Evolutionary conservation across 2,797 vertebrate species (phyloP), one percentile per base, ranked within the genome.

Genomic region (Synaphobranchus kaupii): DNA sequence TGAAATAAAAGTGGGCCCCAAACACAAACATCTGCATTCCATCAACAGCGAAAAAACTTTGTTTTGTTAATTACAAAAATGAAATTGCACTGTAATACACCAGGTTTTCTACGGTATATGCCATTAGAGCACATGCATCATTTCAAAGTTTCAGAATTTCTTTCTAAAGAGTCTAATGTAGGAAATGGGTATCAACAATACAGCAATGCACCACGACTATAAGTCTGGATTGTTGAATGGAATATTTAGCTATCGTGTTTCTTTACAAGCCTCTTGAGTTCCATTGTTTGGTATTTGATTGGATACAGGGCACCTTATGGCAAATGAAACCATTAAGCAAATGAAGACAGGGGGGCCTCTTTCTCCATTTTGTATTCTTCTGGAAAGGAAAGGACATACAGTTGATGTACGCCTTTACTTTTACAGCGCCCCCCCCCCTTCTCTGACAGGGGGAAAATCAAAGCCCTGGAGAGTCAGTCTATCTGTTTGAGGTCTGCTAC

Each of bases 381-480:
- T 7, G 66, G 0, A 20, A 25, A 56, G 54, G 39, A 39, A 39
- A 76, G 86, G 28, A 34, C 28, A 34, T 20, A 60, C 58, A 56
- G 66, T 58, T 52, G 60, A 31, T 83, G 39, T 34, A 83, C n/a
- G 12, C 54, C 22, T 50, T 48, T n/a, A 13, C n/a, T 15, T 31
- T 17, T 56, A 7, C 52, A 54, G 48, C 4, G 4, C 15, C 20
- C 34, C 34, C 12, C 8, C 22, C 52, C 50, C 48, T 22, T 71
- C 60, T 80, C 50, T 28, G 83, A 78, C 34, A 28, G 73, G 31
- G 52, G 50, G 39, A 39, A 88, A 91, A 90, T 90, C 89, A 88
- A 87, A 90, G 84, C 28, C 17, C 47, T 12, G 71, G 85, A 31
- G 48, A 44, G 47, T 10, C 10, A 7, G 34, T n/a, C 20, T 13